Conservation (phyloP, 1,140 invertebrate genomes). For the Phenacoccus solenopsis region DNA sequence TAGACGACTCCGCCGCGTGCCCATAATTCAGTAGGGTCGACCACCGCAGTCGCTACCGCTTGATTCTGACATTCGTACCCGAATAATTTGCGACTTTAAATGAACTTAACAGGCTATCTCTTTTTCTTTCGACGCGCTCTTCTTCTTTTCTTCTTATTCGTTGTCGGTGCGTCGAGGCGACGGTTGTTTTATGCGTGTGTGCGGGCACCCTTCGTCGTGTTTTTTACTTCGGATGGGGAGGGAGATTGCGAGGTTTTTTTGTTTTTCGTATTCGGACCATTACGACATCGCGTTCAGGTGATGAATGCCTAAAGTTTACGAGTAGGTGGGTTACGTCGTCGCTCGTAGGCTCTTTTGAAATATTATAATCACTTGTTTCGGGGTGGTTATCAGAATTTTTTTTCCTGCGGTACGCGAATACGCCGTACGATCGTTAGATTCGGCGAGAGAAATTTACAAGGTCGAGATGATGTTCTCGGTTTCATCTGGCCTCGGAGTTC, state of each 20-base stretch:
- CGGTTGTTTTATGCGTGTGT: no score
- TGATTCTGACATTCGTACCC: slow-evolving; percentile 17
- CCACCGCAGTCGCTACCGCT: neutral
- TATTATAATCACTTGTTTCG: no score
- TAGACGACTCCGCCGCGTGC: slow-evolving; percentile 12
- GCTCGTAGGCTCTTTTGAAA: no score
- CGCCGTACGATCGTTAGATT: no score
- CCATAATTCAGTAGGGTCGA: slow-evolving; percentile 14
- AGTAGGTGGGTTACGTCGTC: neutral
- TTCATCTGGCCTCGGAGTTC: no score
- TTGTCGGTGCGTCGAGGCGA: neutral
- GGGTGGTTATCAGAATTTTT: no score
- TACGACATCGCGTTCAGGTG: neutral
- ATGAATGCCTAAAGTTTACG: neutral
- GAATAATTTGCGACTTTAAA: slow-evolving; percentile 18
- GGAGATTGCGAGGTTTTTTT: no score
- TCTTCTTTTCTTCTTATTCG: neutral
- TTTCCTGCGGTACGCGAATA: no score
- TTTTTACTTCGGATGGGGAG: no score
- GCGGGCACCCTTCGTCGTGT: neutral
- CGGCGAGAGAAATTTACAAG: no score
- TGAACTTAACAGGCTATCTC: slow-evolving; percentile 16
- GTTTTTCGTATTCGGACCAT: no score
- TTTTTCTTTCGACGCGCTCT: slow-evolving; percentile 4
- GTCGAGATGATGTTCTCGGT: no score